Evolutionary conservation across 2,888 invertebrate genomes (phyloP), one percentile per base, ranked within the genome.

Genomic region (Eucera pruinosa): DNA sequence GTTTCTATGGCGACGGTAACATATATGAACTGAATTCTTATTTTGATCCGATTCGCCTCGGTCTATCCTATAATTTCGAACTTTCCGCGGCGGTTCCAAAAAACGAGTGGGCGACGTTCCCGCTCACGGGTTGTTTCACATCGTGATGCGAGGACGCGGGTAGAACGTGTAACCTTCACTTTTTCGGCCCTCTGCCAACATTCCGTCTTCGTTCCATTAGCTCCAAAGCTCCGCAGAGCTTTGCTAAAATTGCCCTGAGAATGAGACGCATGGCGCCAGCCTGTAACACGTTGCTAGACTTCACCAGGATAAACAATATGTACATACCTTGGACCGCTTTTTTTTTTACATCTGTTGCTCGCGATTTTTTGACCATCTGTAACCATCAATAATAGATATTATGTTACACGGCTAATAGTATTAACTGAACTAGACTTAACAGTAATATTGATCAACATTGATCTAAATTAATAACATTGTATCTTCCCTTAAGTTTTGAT

Each of bases 141-240:
- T 15, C 36, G 33, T 23, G 54, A 23, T 23, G 18, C 66, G 80
- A 67, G 76, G 76, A 72, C 76, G 48, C 30, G 2, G 6, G 41
- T n/a, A 61, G 55, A 68, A 74, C 61, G 41, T 60, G 67, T 47
- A 74, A 65, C 81, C 81, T 80, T 70, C 81, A 50, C 20, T 41
- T 47, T n/a, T 27, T 77, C 60, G 81, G 81, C 76, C 18, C n/a
- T 7, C 2, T 81, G 81, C 81, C 81, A 81, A 80, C 47, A 73
- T 73, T 74, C 73, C 61, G 45, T 43, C 64, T 41, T 67, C 75
- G 61, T 74, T 60, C 66, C 72, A 77, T 68, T 68, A 65, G 61
- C 55, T 48, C 36, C 43, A 65, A 65, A 65, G 61, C 55, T 48
- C 36, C 43, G 18, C 58, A 72, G 3, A 6, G 43, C n/a, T 54